Evolutionary conservation across 2,888 invertebrate species (phyloP), one percentile per base, ranked within the genome.

Genomic region (Cynaeus angustus): DNA sequence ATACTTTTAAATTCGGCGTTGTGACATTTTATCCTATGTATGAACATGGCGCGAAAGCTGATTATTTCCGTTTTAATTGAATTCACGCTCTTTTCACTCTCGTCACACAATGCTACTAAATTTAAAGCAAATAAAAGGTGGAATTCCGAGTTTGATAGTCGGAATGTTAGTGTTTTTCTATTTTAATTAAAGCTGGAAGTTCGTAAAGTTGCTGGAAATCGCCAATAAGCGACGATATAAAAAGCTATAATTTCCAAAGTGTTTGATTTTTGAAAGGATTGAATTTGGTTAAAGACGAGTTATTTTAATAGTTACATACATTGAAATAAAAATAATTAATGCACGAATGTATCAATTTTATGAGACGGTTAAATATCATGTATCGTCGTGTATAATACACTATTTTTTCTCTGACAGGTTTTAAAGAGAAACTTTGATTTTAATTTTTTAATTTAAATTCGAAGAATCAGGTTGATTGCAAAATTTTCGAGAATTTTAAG

Each of bases 1-100:
- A 76, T 76, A 75, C 74, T 76, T 76, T 76, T 75, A 75, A 75
- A 75, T 75, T 70, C 53, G n/a, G n/a, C n/a, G n/a, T n/a, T n/a
- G n/a, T 33, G 12, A 53, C 33, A 33, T 7, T 30, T 13, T 52
- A 52, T 52, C 30, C 30, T 9, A 9, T n/a, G 33, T 53, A 53
- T 53, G 37, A 53, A 13, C 14, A 4, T 45, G 7, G 6, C 12
- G 13, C 8, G 14, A 10, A 45, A 45, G 21, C 46, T 8, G 46
- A 46, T 46, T 46, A 50, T 50, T 50, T 50, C 9, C 50, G 28
- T 50, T 50, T 50, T 50, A 50, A 50, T 50, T 50, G 50, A 50
- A 50, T n/a, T 12, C 16, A 13, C 3, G 21, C 4, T 21, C 21
- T 21, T 21, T 21, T 46, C 46, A 48, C 37, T n/a, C 37, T 2